Evolutionary conservation across 2,797 vertebrate species (phyloP).

Genomic region (Phalloptychus januarius): DNA sequence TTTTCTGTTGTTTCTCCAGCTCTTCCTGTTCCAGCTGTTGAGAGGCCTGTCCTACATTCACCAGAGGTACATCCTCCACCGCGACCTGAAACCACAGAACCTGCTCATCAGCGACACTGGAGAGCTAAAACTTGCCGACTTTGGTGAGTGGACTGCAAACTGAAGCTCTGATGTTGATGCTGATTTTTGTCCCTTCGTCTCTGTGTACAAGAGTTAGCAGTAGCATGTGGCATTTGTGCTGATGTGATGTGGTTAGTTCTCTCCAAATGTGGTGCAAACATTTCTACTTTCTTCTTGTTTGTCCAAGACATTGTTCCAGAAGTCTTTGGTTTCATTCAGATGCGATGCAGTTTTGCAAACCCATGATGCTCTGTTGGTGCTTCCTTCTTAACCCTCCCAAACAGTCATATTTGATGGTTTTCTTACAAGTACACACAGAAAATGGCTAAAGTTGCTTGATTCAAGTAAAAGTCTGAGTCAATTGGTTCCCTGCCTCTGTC

Average conservation of each 20-base stretch:
- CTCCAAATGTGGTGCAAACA: neutral
- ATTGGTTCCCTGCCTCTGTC: neutral
- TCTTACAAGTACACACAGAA: neutral
- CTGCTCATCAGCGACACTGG: conserved; percentile 97
- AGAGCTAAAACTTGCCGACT: conserved; percentile 97
- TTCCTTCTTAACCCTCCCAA: neutral
- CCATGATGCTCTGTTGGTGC: neutral
- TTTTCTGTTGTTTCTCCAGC: conserved; percentile 73
- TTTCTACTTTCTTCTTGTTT: neutral
- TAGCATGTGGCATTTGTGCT: neutral
- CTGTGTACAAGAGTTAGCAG: neutral
- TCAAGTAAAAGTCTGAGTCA: neutral
- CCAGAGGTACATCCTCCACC: conserved; percentile 97
- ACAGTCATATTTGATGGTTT: neutral
- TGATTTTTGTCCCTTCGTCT: neutral
- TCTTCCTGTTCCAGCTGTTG: conserved; percentile 97
- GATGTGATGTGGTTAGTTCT: neutral
- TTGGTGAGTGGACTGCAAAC: conserved; percentile 80
- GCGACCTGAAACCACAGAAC: conserved; percentile 98
- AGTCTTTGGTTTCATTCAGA: neutral
- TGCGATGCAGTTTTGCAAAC: neutral
- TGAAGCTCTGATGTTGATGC: neutral
- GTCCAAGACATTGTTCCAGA: neutral
- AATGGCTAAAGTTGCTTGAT: neutral
- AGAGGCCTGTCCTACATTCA: conserved; percentile 97